Conservation (phyloP, 1,140 invertebrate genomes). For the Ceratoteleas bidentatus region DNA sequence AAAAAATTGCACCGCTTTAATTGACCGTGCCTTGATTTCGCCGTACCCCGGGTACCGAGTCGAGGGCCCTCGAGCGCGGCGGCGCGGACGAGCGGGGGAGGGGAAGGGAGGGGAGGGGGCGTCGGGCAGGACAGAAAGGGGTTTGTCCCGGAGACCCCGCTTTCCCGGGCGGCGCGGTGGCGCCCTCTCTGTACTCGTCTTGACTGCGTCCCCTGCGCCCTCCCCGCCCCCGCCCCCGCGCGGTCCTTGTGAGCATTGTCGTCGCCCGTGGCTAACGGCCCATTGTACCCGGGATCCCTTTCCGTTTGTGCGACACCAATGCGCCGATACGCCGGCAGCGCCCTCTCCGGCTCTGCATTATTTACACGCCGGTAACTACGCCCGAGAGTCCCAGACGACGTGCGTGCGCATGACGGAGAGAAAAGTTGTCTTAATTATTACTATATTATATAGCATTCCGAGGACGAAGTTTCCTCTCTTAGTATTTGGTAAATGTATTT, state of each 20-base stretch:
- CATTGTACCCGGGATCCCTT: slow-evolving; percentile 73
- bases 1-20: slow-evolving; percentile 72
- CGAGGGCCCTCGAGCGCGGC: slow-evolving; percentile 64
- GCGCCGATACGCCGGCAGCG: slow-evolving; percentile 50
- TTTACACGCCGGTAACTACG: slow-evolving; percentile 72
- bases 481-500: too few relatives aligned
- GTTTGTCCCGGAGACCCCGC: slow-evolving; percentile 29
- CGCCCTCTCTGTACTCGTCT: too few relatives aligned
- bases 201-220: too few relatives aligned
- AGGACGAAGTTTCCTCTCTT: too few relatives aligned
- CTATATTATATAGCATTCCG: too few relatives aligned
- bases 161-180: slow-evolving; percentile 1
- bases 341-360: slow-evolving; percentile 70
- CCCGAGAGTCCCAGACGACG: slow-evolving; percentile 14
- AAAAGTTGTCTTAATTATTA: too few relatives aligned
- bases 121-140: slow-evolving; percentile 34
- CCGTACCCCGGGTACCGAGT: slow-evolving; percentile 71
- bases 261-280: slow-evolving; percentile 76
- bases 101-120: slow-evolving; percentile 11
- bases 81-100: slow-evolving; percentile 46
- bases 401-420: too few relatives aligned
- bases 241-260: slow-evolving; percentile 70
- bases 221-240: slow-evolving; percentile 14
- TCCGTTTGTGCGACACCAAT: slow-evolving; percentile 65
- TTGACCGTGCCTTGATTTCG: slow-evolving; percentile 77